A percentile compares a stretch with the other conserved stretches of the same genome.
Evolutionary conservation across 2,888 invertebrate genomes (phyloP).

Genomic region (Rotaria macrura): DNA sequence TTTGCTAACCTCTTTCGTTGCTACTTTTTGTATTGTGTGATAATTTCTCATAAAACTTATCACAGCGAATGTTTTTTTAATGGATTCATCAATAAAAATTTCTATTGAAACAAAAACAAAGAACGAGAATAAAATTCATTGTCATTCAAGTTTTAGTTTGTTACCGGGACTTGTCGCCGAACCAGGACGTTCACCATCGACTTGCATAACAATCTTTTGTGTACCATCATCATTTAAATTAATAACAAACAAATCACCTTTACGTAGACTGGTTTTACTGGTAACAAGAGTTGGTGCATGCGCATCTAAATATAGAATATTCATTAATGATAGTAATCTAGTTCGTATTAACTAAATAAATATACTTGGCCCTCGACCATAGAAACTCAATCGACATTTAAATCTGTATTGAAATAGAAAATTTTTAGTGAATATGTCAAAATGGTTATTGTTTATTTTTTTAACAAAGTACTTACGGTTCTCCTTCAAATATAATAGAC

Average conservation of each 20-base stretch:
- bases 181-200: not conserved
- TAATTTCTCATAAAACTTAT: not conserved
- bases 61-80: not conserved
- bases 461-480: not conserved
- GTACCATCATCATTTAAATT: not conserved
- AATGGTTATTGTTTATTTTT: no score
- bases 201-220: not conserved
- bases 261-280: not conserved
- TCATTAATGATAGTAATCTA: not conserved
- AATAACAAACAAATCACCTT: conserved; percentile 3
- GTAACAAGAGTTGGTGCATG: not conserved
- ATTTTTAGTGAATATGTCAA: not conserved
- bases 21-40: not conserved
- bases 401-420: no score
- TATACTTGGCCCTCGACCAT: not conserved
- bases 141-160: no score
- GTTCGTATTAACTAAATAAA: not conserved
- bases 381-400: not conserved
- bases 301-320: not conserved
- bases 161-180: not conserved
- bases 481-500: not conserved
- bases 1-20: not conserved
- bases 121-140: no score
- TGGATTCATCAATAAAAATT: not conserved
- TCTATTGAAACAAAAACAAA: not conserved